Evolutionary conservation across 2,888 invertebrate species (phyloP).

Genomic region (Podotricha telesiphe): DNA sequence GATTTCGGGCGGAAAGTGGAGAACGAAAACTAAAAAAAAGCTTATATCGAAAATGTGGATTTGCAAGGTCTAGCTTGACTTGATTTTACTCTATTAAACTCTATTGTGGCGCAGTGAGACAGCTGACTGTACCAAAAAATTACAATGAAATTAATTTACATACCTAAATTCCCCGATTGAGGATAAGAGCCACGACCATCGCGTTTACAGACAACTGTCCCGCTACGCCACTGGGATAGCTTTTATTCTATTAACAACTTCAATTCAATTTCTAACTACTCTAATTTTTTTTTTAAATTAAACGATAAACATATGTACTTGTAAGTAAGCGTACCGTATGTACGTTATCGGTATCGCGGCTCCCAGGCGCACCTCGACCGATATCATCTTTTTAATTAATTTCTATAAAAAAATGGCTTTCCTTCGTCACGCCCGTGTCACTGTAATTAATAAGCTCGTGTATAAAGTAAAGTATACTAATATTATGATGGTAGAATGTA

Average conservation of each 20-base stretch:
- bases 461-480: constrained; percentile 38
- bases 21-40: too few species aligned
- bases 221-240: too few species aligned
- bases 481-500: constrained; percentile 30
- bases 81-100: too few species aligned
- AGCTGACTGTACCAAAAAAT: too few species aligned
- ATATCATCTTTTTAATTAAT: constrained; percentile 71
- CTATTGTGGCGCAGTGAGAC: too few species aligned
- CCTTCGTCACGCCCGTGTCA: constrained; percentile 51
- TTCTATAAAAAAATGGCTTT: constrained; percentile 60
- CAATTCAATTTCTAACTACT: background rate
- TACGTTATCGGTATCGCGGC: constrained; percentile 43
- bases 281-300: too few species aligned
- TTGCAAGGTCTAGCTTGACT: too few species aligned
- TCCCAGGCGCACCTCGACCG: constrained; percentile 61
- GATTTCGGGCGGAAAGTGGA: too few species aligned
- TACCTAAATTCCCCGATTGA: background rate
- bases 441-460: constrained; percentile 49
- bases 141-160: background rate
- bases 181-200: background rate
- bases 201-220: background rate
- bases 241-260: background rate
- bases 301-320: background rate
- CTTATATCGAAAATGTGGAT: too few species aligned
- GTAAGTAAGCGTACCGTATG: background rate